Percentiles rank a stretch among this genome's conserved stretches.
phyloP scores from a whole-genome alignment of 2,888 invertebrate species.

The Heliothis peltigera region DNA sequence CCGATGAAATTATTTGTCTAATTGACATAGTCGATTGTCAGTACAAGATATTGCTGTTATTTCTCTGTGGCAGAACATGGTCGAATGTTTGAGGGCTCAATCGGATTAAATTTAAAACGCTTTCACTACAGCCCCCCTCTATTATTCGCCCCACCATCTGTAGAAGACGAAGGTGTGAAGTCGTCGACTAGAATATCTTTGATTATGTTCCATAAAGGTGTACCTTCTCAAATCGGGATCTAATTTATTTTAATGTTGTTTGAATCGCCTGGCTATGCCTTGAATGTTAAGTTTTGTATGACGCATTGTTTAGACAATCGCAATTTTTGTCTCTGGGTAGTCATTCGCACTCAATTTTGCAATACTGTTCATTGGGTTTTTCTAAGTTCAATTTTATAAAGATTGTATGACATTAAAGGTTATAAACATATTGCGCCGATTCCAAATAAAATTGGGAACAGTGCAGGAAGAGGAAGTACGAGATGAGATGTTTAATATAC shows the following conservation, averaged over 20 bases:
- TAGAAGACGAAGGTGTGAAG: conserved; percentile 66
- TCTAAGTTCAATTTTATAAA: neutral
- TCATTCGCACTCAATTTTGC: neutral
- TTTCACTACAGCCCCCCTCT: conserved; percentile 76
- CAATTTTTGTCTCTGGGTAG: conserved; percentile 6
- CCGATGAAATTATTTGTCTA: conserved; percentile 59
- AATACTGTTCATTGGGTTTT: neutral
- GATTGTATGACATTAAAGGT: neutral
- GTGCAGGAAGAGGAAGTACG: neutral
- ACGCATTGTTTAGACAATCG: conserved; percentile 32
- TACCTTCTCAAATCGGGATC: conserved; percentile 23
- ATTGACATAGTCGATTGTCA: conserved; percentile 56
- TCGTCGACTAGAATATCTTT: conserved; percentile 63
- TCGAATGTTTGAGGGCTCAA: conserved; percentile 76
- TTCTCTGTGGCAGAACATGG: conserved; percentile 63
- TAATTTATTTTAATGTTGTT: conserved; percentile 42
- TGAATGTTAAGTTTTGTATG: conserved; percentile 58
- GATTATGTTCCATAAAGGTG: conserved; percentile 26
- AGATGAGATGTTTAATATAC: neutral
- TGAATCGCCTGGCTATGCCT: conserved; percentile 32
- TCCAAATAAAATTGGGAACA: too few relatives aligned
- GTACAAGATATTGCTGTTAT: conserved; percentile 35
- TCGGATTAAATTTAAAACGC: conserved; percentile 83
- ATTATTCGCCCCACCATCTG: conserved; percentile 58
- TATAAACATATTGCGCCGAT: too few relatives aligned